Conservation (phyloP, 2,797 vertebrate genomes). For the Simalia tracyae region DNA sequence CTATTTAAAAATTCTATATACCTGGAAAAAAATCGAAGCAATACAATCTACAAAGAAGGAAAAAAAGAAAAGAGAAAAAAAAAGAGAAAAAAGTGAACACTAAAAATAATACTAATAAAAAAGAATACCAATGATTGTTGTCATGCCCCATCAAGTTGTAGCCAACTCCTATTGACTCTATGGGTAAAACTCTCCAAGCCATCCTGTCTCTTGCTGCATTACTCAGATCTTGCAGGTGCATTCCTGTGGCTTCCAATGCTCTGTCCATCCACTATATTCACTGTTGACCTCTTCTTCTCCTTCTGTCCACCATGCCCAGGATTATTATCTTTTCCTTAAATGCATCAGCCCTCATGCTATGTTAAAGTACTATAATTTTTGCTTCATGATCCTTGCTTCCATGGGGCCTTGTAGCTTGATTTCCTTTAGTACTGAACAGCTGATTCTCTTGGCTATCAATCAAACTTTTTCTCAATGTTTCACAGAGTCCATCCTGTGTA, state of each 20-base stretch:
- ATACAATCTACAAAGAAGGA: background rate
- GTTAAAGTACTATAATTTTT: background rate
- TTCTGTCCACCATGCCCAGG: background rate
- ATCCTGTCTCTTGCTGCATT: background rate
- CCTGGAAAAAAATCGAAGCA: background rate
- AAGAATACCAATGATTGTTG: background rate
- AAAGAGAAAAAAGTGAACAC: background rate
- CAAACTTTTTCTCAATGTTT: background rate
- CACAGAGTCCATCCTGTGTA: background rate
- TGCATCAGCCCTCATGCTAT: background rate
- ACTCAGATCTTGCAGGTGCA: background rate
- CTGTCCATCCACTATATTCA: background rate
- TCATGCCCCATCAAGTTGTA: background rate
- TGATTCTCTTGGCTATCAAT: background rate
- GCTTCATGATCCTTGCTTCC: background rate
- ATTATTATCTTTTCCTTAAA: background rate
- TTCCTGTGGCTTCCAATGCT: background rate
- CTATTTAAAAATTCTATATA: background rate
- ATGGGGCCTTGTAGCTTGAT: background rate
- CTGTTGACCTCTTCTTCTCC: background rate
- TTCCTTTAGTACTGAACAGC: background rate
- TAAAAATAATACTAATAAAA: background rate
- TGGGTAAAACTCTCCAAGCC: background rate
- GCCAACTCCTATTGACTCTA: background rate
- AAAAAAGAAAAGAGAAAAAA: background rate